Percentiles rank a stretch among this genome's conserved stretches.
phyloP scores from a whole-genome alignment of 1,140 invertebrate genomes.

The Brachionus calyciflorus region DNA sequence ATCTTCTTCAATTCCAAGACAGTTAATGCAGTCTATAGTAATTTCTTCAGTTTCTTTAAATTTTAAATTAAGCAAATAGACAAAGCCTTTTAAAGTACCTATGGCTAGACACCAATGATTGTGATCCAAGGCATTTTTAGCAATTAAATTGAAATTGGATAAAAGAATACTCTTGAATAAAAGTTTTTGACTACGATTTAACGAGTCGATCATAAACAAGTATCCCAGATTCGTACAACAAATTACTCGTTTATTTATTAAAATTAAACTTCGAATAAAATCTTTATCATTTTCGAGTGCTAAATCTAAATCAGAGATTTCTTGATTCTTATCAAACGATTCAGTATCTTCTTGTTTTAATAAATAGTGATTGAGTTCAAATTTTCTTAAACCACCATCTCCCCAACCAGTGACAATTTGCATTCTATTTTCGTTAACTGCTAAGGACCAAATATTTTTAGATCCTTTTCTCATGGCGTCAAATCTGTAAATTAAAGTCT shows the following conservation, averaged over 20 bases:
- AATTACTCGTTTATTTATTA: background rate
- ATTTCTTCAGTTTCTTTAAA: slow-evolving; percentile 8
- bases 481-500: slow-evolving; percentile 9
- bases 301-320: background rate
- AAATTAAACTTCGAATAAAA: slow-evolving; percentile 28
- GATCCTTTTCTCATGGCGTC: slow-evolving; percentile 45
- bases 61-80: slow-evolving; percentile 32
- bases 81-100: slow-evolving; percentile 41
- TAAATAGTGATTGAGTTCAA: slow-evolving; percentile 26
- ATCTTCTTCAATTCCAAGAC: slow-evolving; percentile 39
- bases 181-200: slow-evolving; percentile 13
- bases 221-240: slow-evolving; percentile 40
- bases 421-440: background rate
- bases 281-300: slow-evolving; percentile 36
- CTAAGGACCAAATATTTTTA: slow-evolving; percentile 45
- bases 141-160: slow-evolving; percentile 1
- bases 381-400: slow-evolving; percentile 31
- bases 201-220: slow-evolving; percentile 12
- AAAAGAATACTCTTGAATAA: slow-evolving; percentile 36
- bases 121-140: slow-evolving; percentile 3
- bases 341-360: background rate
- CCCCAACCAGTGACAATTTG: slow-evolving; percentile 38
- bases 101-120: slow-evolving; percentile 35
- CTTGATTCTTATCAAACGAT: background rate
- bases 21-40: slow-evolving; percentile 39